Evolutionary conservation across 2,888 invertebrate species (phyloP).

Genomic region (Thymelicus lineola): DNA sequence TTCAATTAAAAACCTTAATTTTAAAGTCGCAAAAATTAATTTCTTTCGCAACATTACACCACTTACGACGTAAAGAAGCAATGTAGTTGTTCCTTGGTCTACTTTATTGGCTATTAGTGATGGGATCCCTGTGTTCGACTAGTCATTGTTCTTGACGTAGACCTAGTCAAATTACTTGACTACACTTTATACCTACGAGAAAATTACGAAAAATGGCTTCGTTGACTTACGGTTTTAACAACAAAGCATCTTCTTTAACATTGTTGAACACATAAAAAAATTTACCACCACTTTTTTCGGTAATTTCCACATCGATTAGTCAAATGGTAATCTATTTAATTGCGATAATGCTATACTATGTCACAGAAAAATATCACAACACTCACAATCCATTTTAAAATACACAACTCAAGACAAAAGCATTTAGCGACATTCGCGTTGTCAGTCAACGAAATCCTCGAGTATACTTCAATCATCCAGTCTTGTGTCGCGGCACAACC

Average conservation of each 20-base stretch:
- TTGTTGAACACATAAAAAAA: neutral
- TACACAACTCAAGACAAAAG: neutral
- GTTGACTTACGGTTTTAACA: neutral
- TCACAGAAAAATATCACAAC: neutral
- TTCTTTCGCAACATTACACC: conserved; percentile 46
- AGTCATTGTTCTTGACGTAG: neutral
- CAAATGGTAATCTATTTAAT: neutral
- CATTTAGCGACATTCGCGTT: neutral
- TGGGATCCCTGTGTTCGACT: conserved; percentile 50
- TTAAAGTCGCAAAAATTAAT: conserved; percentile 47
- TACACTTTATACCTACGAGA: neutral
- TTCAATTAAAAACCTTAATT: conserved; percentile 51
- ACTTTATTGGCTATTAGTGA: conserved; percentile 74
- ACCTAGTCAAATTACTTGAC: neutral
- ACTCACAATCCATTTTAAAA: conserved; percentile 1
- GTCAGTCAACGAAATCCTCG: conserved; percentile 40
- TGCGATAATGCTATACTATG: neutral
- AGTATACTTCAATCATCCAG: conserved; percentile 40
- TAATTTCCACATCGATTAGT: neutral
- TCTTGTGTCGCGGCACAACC: conserved; percentile 54
- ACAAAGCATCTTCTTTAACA: neutral
- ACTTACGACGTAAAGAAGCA: conserved; percentile 56
- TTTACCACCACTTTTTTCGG: neutral
- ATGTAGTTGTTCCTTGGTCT: conserved; percentile 67
- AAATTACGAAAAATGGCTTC: neutral